Evolutionary conservation across 1,140 invertebrate species (phyloP), one percentile per base, ranked within the genome.

Genomic region (Zophobas morio): DNA sequence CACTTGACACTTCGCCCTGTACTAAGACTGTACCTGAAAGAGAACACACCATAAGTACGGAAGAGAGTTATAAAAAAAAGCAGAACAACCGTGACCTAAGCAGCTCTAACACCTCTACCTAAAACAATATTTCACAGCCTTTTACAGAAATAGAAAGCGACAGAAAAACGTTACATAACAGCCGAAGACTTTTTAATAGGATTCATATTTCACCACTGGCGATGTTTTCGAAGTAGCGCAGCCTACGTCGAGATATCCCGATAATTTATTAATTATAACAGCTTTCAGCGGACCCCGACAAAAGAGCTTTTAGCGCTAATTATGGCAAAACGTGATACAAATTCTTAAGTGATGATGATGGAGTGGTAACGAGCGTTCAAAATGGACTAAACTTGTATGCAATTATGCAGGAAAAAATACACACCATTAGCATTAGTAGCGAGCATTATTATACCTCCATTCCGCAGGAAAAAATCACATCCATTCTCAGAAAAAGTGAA

Each of bases 21-120:
- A 86, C 84, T 79, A 86, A 76, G 53, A 86, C 78, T 80, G 84
- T 82, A 81, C 84, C 85, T 86, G 79, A n/a, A 86, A 85, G 60
- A 73, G 83, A 74, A 73, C 49, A 78, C 1, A 34, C 20, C 8
- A 0, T 72, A 51, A 70, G 40, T 70, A 20, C 49, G 49, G 49
- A 20, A 51, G 49, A 5, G 49, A 5, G 5, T 35, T 56, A 35
- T 4, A 56, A 56, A 32, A 40, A 42, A 34, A 70, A 40, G 6
- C 39, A 32, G 49, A 74, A 51, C 20, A 20, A 72, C 34, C 47
- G 20, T 70, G 63, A 77, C 53, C 40, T 20, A 56, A 70, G 2
- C 53, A 77, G 42, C 53, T 42, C 47, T 33, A 53, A 8, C 46
- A 70, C 37, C 32, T 77, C 6, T 1, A 1, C 4, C 8, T 1